Evolutionary conservation across 2,888 invertebrate species (phyloP).

Genomic region (Pristionchus entomophagus): DNA sequence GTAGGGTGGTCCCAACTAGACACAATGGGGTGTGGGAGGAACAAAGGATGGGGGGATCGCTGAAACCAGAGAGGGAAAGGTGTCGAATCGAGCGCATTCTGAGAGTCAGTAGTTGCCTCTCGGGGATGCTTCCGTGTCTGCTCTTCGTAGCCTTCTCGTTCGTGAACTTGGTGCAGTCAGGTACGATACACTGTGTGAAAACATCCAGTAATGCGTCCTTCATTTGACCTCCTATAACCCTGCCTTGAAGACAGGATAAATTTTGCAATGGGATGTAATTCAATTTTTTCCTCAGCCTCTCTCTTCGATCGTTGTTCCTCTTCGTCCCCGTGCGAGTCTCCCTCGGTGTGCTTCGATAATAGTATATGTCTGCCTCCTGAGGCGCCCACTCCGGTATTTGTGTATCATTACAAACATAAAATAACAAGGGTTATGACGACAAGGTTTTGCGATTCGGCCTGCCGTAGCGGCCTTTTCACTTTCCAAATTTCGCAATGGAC

Average conservation of each 20-base stretch:
- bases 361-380: neutral
- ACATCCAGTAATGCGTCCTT: neutral
- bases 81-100: neutral
- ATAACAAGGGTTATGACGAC: neutral
- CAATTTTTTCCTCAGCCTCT: neutral
- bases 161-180: neutral
- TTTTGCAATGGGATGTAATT: neutral
- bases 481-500: neutral
- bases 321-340: neutral
- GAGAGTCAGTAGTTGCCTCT: neutral
- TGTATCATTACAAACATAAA: no score
- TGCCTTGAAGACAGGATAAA: neutral
- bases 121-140: neutral
- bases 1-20: no score
- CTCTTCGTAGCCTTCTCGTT: neutral
- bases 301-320: neutral
- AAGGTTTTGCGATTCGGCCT: neutral
- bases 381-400: neutral
- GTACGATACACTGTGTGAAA: neutral
- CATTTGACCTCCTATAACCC: no score
- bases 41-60: neutral
- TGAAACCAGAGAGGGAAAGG: conserved; percentile 28
- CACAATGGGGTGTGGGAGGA: neutral
- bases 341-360: neutral
- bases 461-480: neutral